phyloP scores from a whole-genome alignment of 30 jellyfish, hydroid and myxozoan species.

The Aurelia sp. region DNA sequence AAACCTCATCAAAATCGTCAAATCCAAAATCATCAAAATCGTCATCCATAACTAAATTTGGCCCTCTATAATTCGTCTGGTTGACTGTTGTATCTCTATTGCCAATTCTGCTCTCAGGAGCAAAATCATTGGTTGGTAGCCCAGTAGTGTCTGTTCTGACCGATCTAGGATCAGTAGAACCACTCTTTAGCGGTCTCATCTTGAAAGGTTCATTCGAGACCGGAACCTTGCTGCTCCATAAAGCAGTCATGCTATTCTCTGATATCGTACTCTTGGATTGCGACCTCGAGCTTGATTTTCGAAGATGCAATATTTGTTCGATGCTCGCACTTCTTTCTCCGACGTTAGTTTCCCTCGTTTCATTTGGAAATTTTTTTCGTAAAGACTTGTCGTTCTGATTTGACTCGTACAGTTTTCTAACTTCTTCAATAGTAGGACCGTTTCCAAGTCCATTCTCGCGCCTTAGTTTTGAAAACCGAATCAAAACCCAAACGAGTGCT shows the following conservation, averaged over 20 bases:
- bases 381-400: slow-evolving; percentile 2
- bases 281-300: slow-evolving; percentile 15
- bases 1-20: slow-evolving; percentile 60
- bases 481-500: slow-evolving; percentile 65
- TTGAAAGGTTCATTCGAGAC: slow-evolving; percentile 21
- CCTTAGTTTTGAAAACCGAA: slow-evolving; percentile 48
- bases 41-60: slow-evolving; percentile 63
- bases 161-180: not conserved
- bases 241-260: slow-evolving; percentile 67
- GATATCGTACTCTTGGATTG: slow-evolving; percentile 52
- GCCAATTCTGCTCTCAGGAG: not conserved
- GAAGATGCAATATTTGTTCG: slow-evolving; percentile 21
- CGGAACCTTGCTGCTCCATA: slow-evolving; percentile 41
- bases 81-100: slow-evolving; percentile 14
- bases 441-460: slow-evolving; percentile 64
- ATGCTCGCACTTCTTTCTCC: not conserved
- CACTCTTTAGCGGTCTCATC: slow-evolving; percentile 30
- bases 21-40: slow-evolving; percentile 91
- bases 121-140: slow-evolving; percentile 16
- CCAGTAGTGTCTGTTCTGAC: not conserved
- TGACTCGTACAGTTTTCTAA: slow-evolving; percentile 3
- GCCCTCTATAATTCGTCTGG: slow-evolving; percentile 45
- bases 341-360: slow-evolving; percentile 42
- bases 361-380: slow-evolving; percentile 20
- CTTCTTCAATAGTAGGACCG: slow-evolving; percentile 68